Percentiles rank a stretch among this genome's conserved stretches.
These are phyloP conservation scores for Diplodus puntazzo DNA, from an alignment of 2,797 vertebrate genomes.

Conservation along the genomic window DNA sequence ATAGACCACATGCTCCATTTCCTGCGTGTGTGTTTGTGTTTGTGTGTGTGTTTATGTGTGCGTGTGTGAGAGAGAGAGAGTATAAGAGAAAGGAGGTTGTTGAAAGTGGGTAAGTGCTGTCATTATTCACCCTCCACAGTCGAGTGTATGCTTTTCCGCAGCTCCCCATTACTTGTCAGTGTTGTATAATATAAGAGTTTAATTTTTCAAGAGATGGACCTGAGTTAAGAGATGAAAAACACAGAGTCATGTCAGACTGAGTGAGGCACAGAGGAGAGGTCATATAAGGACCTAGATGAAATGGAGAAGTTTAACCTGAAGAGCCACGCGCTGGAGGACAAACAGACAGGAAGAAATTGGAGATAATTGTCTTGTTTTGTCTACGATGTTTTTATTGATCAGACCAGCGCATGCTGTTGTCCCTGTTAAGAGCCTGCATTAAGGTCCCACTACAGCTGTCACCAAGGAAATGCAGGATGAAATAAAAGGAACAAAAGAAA, in stretches of 20 bases:
- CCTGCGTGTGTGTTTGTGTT: constrained; percentile 3
- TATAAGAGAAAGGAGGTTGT: constrained; percentile 37
- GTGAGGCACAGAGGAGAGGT: constrained; percentile 21
- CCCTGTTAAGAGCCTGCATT: neutral
- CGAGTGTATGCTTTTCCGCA: constrained; percentile 35
- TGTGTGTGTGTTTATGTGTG: constrained; percentile 3
- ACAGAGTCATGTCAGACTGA: constrained; percentile 32
- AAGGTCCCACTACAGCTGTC: neutral
- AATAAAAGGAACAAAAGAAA: neutral
- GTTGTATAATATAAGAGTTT: constrained; percentile 58
- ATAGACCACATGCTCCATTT: constrained; percentile 33
- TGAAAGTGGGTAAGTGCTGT: constrained; percentile 60
- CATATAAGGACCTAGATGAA: constrained; percentile 16
- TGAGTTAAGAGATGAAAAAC: constrained; percentile 47
- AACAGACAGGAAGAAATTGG: neutral
- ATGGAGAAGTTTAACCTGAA: neutral
- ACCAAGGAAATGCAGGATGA: neutral
- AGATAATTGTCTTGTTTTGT: neutral
- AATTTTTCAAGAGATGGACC: constrained; percentile 59
- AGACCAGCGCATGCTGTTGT: neutral
- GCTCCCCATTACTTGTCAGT: constrained; percentile 45
- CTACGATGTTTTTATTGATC: constrained; percentile 11
- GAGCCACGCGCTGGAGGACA: neutral
- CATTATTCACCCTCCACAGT: constrained; percentile 55
- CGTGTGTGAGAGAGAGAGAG: neutral